Percentiles rank a stretch among this genome's conserved stretches.
Conservation (phyloP, 2,113 vertebrate species). For the Microcebus ravelobensis region DNA sequence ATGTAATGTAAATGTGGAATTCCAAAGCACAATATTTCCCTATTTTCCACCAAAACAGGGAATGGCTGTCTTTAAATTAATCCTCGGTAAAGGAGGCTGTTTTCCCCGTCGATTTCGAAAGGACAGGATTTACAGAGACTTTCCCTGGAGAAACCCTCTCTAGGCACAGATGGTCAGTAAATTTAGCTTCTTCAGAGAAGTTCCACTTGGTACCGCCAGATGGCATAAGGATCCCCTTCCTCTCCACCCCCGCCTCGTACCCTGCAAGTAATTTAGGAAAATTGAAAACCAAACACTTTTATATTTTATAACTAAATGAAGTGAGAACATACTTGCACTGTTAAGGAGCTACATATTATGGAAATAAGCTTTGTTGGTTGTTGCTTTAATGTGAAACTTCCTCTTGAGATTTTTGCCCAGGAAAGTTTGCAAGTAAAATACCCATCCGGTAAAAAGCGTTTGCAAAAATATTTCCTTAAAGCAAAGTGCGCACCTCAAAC, state of each 20-base stretch:
- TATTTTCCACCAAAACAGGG: neutral
- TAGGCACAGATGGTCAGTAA: constrained; percentile 49
- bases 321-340: constrained; percentile 44
- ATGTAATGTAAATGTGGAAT: neutral
- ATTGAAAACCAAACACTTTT: constrained; percentile 66
- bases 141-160: constrained; percentile 15
- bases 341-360: constrained; percentile 47
- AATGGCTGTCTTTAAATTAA: neutral
- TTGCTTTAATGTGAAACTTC: constrained; percentile 44
- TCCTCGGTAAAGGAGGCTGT: neutral
- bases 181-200: constrained; percentile 37
- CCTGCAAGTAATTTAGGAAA: constrained; percentile 65
- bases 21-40: neutral
- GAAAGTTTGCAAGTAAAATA: constrained; percentile 37
- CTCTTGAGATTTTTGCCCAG: constrained; percentile 43
- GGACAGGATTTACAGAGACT: constrained; percentile 26
- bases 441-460: neutral
- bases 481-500: neutral
- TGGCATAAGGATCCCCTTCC: constrained; percentile 51
- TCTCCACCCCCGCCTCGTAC: neutral
- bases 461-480: constrained; percentile 51
- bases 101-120: neutral
- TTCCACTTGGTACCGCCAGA: constrained; percentile 69
- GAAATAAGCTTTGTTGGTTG: constrained; percentile 59
- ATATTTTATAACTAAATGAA: constrained; percentile 62